Evolutionary conservation across 2,888 invertebrate genomes (phyloP).

Genomic region (Osedax fenrisi): DNA sequence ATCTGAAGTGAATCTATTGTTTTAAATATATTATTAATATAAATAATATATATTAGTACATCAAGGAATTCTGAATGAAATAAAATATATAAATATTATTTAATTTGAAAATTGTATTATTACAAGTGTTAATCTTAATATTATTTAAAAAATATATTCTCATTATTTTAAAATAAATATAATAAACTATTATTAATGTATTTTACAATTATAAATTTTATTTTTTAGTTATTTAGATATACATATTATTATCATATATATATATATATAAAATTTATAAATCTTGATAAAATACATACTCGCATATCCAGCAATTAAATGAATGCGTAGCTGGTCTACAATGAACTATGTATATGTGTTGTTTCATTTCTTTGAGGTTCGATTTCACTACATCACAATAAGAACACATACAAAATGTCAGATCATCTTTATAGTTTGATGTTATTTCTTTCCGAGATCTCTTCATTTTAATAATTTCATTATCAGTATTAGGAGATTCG

Average conservation of each 20-base stretch:
- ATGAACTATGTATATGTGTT: not conserved
- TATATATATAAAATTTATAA: too few relatives aligned
- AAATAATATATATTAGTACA: not conserved
- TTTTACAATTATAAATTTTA: too few relatives aligned
- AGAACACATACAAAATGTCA: not conserved
- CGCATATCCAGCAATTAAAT: not conserved
- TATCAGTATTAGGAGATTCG: too few relatives aligned
- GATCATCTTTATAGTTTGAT: not conserved
- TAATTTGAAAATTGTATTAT: not conserved
- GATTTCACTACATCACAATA: not conserved
- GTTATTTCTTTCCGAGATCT: too few relatives aligned
- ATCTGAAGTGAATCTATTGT: not conserved
- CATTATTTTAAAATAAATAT: not conserved
- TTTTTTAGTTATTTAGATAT: too few relatives aligned
- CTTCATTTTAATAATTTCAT: too few relatives aligned
- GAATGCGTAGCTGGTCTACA: not conserved
- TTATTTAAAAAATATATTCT: not conserved
- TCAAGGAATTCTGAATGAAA: not conserved
- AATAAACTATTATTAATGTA: too few relatives aligned
- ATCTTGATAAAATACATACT: too few relatives aligned
- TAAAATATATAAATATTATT: not conserved
- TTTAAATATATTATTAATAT: not conserved
- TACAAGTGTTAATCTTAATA: too few relatives aligned
- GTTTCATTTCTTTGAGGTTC: not conserved
- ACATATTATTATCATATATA: too few relatives aligned